Conservation (phyloP, 2,888 invertebrate species). For the Synanthedon formicaeformis region DNA sequence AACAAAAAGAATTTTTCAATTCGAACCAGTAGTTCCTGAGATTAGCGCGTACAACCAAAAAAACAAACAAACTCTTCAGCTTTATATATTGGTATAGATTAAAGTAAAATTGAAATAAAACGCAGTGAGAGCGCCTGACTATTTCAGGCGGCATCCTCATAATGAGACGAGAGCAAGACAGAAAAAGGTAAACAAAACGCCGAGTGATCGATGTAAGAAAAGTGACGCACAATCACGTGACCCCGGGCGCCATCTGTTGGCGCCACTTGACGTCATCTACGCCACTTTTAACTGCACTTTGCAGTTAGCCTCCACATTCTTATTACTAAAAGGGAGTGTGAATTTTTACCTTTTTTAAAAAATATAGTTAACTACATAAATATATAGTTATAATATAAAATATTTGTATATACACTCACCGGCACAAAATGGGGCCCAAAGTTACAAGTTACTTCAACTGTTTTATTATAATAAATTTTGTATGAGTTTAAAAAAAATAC, state of each 20-base stretch:
- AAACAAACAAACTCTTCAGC: no score
- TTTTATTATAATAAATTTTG: no score
- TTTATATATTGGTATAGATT: no score
- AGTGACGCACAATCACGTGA: conserved; percentile 25
- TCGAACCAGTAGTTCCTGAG: no score
- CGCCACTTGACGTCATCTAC: conserved; percentile 24
- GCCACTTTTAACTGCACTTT: no score
- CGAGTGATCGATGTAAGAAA: conserved; percentile 22
- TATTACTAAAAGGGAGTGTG: background rate
- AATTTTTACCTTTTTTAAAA: background rate
- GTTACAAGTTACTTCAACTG: no score
- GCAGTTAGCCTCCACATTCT: background rate
- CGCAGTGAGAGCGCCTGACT: background rate
- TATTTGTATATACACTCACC: no score
- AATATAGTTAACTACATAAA: background rate
- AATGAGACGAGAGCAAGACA: background rate
- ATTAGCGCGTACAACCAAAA: no score
- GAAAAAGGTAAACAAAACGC: conserved; percentile 27
- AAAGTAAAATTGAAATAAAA: no score
- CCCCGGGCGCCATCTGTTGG: conserved; percentile 37
- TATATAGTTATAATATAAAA: background rate
- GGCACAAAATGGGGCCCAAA: no score
- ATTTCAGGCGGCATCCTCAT: background rate
- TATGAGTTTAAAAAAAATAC: no score
- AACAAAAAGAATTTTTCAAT: no score